Conservation (phyloP, 35 echinoderm and acorn worm species). For the Nesometra sesokonis region DNA sequence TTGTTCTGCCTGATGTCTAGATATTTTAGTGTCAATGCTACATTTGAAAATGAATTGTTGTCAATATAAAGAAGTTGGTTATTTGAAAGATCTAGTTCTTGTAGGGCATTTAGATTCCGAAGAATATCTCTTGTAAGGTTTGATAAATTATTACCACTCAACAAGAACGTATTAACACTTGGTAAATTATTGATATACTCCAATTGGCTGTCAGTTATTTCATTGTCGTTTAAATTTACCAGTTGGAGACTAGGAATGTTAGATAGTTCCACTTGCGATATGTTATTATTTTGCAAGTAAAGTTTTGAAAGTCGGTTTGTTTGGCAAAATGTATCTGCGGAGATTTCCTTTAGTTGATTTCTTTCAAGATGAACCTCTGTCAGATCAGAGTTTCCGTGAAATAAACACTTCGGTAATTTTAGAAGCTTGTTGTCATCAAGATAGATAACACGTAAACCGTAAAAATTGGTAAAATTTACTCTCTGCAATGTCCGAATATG, state of each 20-base stretch:
- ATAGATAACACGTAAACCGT: background rate
- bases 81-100: background rate
- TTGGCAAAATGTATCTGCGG: background rate
- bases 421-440: background rate
- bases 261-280: background rate
- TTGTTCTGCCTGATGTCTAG: background rate
- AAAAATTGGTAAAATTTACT: background rate
- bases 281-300: background rate
- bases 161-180: background rate
- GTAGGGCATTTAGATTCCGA: background rate
- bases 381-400: background rate
- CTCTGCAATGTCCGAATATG: background rate
- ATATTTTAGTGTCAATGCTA: background rate
- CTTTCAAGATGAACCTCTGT: background rate
- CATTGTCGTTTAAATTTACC: background rate
- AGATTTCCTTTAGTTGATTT: background rate
- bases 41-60: background rate
- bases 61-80: background rate
- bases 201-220: background rate
- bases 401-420: background rate
- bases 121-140: background rate
- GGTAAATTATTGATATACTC: background rate
- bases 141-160: background rate
- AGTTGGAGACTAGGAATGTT: background rate
- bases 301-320: background rate